phyloP scores from a whole-genome alignment of 1,140 invertebrate genomes.

The Drosophila bocki region DNA sequence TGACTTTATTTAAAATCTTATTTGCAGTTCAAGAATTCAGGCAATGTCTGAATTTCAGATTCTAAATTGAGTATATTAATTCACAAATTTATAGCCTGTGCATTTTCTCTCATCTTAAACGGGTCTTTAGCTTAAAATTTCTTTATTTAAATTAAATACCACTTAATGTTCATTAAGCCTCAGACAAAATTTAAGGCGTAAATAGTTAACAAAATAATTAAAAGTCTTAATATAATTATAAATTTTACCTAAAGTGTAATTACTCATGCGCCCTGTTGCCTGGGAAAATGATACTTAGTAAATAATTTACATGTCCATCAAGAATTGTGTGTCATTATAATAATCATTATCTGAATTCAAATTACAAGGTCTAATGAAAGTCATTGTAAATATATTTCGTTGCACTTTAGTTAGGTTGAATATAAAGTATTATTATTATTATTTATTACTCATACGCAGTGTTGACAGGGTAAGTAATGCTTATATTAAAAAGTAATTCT shows the following conservation, averaged over 20 bases:
- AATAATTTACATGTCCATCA: slow-evolving; percentile 1
- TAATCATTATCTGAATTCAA: slow-evolving; percentile 2
- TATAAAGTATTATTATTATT: background rate
- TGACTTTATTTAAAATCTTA: background rate
- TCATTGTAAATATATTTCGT: background rate
- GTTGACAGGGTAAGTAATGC: background rate
- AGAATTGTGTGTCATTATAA: background rate
- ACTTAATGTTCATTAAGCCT: background rate
- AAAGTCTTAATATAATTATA: background rate
- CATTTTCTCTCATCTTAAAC: background rate
- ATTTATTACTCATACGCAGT: slow-evolving; percentile 5
- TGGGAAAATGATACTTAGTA: background rate
- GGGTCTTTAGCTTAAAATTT: background rate
- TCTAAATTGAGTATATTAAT: background rate
- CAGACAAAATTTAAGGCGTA: background rate
- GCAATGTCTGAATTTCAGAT: background rate
- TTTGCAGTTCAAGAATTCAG: too few species aligned
- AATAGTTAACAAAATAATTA: too few species aligned
- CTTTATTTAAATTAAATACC: background rate
- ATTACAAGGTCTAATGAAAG: background rate
- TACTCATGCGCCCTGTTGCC: slow-evolving; percentile 17
- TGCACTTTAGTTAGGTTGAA: background rate
- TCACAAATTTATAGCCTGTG: background rate
- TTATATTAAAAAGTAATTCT: background rate
- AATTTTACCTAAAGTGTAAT: background rate